These are phyloP conservation scores for Staurois parvus DNA, from an alignment of 2,797 vertebrate genomes.

Conservation along the genomic window DNA sequence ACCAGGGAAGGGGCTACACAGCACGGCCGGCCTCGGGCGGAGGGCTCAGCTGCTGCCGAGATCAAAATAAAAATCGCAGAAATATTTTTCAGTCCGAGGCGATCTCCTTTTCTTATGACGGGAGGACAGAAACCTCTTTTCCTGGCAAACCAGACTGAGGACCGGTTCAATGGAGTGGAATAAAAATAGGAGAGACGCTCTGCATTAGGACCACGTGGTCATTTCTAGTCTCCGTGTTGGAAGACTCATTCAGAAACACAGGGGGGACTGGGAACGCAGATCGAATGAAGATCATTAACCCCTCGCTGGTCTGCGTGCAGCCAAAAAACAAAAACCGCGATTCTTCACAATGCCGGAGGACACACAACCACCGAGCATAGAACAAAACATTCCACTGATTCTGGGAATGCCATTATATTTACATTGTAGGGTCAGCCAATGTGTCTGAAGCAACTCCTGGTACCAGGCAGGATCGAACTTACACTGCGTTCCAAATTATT, in stretches of 20 bases:
- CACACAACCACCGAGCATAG: background rate
- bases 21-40: constrained; percentile 23
- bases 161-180: constrained; percentile 26
- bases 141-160: constrained; percentile 18
- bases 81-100: constrained; percentile 7
- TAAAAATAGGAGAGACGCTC: constrained; percentile 44
- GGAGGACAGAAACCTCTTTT: constrained; percentile 1
- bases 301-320: background rate
- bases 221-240: constrained; percentile 3
- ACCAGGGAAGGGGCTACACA: background rate
- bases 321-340: background rate
- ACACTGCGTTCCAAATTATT: too few species aligned
- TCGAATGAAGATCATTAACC: constrained; percentile 20
- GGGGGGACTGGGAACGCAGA: background rate
- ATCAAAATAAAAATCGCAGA: background rate
- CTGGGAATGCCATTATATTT: too few species aligned
- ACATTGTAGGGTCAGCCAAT: background rate
- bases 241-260: constrained; percentile 44
- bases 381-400: too few species aligned
- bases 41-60: background rate
- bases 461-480: too few species aligned
- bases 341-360: background rate
- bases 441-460: too few species aligned
- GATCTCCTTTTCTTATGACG: constrained; percentile 2
- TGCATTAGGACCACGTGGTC: constrained; percentile 41